A percentile compares a stretch with the other conserved stretches of the same genome.
These are phyloP conservation scores for Mesorhabditis belari DNA, from an alignment of 2,888 invertebrate genomes.

Conservation along the genomic window DNA sequence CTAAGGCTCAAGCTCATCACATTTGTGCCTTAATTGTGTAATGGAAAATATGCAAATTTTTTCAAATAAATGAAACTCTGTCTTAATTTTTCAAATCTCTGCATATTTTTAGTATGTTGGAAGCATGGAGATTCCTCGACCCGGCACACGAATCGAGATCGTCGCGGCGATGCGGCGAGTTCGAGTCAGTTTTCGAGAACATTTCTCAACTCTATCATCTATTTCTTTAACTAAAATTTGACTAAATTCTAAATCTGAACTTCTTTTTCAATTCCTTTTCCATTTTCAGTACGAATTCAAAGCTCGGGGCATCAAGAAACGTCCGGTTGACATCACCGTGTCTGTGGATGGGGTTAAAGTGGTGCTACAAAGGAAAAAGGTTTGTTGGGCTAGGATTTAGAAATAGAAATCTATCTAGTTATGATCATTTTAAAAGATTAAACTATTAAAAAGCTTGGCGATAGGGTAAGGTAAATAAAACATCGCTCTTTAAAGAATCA, in stretches of 20 bases:
- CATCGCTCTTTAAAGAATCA: too few relatives aligned
- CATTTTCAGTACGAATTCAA: slow-evolving; percentile 90
- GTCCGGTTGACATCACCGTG: slow-evolving; percentile 87
- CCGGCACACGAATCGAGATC: slow-evolving; percentile 91
- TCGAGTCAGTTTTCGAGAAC: slow-evolving; percentile 67
- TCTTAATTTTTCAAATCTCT: too few relatives aligned
- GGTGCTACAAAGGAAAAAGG: slow-evolving; percentile 70
- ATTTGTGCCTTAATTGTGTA: too few relatives aligned
- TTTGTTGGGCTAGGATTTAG: too few relatives aligned
- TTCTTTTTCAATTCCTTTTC: background rate
- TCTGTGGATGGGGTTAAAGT: slow-evolving; percentile 91
- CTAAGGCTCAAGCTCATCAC: too few relatives aligned
- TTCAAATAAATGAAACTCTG: too few relatives aligned
- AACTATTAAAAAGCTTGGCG: too few relatives aligned
- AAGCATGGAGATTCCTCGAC: slow-evolving; percentile 90
- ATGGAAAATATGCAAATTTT: too few relatives aligned
- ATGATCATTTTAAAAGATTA: too few relatives aligned
- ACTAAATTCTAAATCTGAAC: background rate
- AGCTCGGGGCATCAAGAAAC: slow-evolving; percentile 92
- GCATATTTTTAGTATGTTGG: slow-evolving; percentile 84
- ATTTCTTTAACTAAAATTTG: too few relatives aligned
- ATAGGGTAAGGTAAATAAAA: too few relatives aligned
- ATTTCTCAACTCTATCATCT: background rate
- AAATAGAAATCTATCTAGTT: too few relatives aligned
- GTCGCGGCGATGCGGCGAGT: slow-evolving; percentile 97